A percentile compares a stretch with the other conserved stretches of the same genome.
phyloP scores from a whole-genome alignment of 1,140 invertebrate genomes.

The Nilaparvata lugens region DNA sequence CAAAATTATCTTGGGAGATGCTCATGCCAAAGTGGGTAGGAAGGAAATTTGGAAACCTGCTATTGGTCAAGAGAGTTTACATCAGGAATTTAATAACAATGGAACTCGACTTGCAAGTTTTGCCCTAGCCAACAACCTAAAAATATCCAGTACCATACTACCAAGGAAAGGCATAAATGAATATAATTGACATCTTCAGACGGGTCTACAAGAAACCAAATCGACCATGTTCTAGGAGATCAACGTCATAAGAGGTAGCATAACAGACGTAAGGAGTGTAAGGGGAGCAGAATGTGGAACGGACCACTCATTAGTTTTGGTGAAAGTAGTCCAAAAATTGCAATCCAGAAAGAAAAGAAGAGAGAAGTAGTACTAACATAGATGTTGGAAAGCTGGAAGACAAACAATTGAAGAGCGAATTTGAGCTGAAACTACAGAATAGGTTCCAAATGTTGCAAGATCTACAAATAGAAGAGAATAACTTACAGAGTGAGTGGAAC shows the following conservation, averaged over 20 bases:
- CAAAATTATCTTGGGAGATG: conserved; percentile 16
- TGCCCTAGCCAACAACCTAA: conserved; percentile 1
- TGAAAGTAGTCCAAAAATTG: not conserved
- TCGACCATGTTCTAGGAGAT: conserved; percentile 20
- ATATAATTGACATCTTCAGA: conserved; percentile 21
- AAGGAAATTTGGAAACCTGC: conserved; percentile 2
- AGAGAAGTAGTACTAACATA: not conserved
- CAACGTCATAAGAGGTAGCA: not conserved
- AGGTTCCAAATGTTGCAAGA: no score
- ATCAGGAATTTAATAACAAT: conserved; percentile 21
- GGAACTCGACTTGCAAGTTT: conserved; percentile 16
- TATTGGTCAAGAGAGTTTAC: conserved; percentile 13
- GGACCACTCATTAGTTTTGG: conserved; percentile 4
- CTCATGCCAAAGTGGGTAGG: conserved; percentile 15
- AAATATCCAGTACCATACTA: conserved; percentile 18
- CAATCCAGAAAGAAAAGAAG: not conserved
- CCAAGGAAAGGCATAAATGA: conserved; percentile 24
- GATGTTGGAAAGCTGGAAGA: no score
- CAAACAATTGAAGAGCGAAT: no score
- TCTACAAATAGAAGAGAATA: no score
- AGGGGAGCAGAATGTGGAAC: conserved; percentile 14
- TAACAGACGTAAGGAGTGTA: conserved; percentile 13
- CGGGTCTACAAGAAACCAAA: conserved; percentile 19
- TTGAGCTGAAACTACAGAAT: no score
- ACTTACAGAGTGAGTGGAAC: no score